Conservation (phyloP, 2,888 invertebrate species). For the Lysandra coridon region DNA sequence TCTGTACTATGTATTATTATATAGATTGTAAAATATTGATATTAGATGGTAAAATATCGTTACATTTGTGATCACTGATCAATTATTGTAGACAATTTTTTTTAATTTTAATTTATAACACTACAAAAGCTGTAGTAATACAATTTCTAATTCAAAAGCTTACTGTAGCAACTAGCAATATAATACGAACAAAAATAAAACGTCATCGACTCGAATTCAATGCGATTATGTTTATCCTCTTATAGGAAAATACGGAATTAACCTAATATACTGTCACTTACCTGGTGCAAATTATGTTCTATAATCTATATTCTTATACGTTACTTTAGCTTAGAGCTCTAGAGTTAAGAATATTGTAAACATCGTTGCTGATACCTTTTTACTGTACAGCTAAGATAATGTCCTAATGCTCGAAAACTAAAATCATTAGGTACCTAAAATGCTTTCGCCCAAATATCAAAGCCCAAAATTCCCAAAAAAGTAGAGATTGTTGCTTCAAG, state of each 20-base stretch:
- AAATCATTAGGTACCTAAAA: no score
- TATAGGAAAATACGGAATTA: slow-evolving; percentile 18
- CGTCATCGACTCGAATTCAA: slow-evolving; percentile 6
- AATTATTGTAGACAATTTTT: no score
- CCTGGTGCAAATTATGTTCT: not conserved
- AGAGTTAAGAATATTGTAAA: no score
- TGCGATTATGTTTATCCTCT: slow-evolving; percentile 22
- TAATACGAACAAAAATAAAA: slow-evolving; percentile 8
- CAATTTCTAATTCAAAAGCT: not conserved
- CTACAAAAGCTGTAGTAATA: not conserved
- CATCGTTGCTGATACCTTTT: no score
- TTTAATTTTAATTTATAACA: no score
- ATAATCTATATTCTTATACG: not conserved
- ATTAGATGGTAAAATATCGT: no score
- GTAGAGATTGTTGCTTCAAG: no score
- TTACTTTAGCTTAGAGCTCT: not conserved
- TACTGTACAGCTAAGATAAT: no score
- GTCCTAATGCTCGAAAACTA: no score
- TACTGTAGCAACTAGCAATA: not conserved
- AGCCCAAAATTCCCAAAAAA: not conserved
- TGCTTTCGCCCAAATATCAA: not conserved
- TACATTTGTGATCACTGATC: no score
- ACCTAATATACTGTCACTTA: not conserved
- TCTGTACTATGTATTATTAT: no score
- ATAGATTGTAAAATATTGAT: no score